Base-by-base conservation (phyloP, 2,888 invertebrate species). In the Diaperis boleti region DNA sequence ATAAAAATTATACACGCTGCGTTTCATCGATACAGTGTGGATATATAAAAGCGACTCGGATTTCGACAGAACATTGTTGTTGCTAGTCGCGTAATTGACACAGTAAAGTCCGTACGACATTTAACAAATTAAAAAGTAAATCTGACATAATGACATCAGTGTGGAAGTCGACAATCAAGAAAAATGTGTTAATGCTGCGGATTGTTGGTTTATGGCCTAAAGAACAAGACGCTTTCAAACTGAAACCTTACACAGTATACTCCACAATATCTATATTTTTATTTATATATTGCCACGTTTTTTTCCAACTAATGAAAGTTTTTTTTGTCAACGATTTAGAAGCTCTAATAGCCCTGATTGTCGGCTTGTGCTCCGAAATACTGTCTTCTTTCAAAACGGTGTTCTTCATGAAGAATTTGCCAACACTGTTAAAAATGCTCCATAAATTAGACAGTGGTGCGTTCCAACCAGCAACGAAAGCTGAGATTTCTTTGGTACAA, bases 181-280 rank as follows among this genome's bases (percentile, higher is more conserved):
- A 13, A 33, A 33, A 33, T 1, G 5, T 33, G n/a, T 33, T 33
- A 13, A n/a, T 33, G 33, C 11, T 33, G 11, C 6, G 41, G 26
- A 1, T 39, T 1, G 15, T 41, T 6, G 54, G 54, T 4, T 29
- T 54, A 29, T 54, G 54, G 54, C 54, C 54, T 11, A 41, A 33
- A 54, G 11, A 15, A 10, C 7, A 11, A 10, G 26, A 54, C 8
- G 7, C 15, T 10, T 54, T 10, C 26, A 35, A 17, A 3, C 26
- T 15, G 4, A 26, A 29, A 6, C 17, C n/a, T 4, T 54, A 54
- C 39, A 54, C 50, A 2, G 2, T 50, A 1, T 50, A 50, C 22
- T 3, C 20, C 3, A 2, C 22, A 5, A 33, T 50, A 6, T 35
- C 13, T 3, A 17, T 10, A 4, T 7, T 2, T 4, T n/a, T 31